A percentile compares a stretch with the other conserved stretches of the same genome.
phyloP scores from a whole-genome alignment of 1,140 invertebrate species.

The Centruroides vittatus region DNA sequence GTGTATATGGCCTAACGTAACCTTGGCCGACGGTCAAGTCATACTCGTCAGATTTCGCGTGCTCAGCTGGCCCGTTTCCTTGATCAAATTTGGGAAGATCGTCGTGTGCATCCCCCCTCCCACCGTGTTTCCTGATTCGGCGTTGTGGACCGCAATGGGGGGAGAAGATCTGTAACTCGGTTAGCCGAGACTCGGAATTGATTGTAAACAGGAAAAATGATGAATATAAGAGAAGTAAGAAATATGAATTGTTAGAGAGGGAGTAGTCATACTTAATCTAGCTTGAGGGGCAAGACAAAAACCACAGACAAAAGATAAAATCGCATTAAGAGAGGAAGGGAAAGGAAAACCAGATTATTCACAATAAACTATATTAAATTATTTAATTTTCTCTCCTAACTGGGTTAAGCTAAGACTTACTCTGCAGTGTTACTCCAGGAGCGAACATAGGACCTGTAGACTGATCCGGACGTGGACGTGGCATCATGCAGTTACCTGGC shows the following conservation, averaged over 20 bases:
- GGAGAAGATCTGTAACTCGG: constrained; percentile 7
- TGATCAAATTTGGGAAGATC: constrained; percentile 14
- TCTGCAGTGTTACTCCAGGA: constrained; percentile 12
- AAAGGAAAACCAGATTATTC: too few species aligned
- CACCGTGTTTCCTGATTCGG: constrained; percentile 1
- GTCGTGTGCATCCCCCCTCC: constrained; percentile 4
- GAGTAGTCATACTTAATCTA: neutral
- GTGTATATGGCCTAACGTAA: too few species aligned
- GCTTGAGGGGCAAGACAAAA: too few species aligned
- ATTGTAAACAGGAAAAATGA: constrained; percentile 17
- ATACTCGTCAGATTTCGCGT: too few species aligned
- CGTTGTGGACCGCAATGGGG: too few species aligned
- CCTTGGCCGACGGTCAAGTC: too few species aligned
- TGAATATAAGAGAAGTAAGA: constrained; percentile 13
- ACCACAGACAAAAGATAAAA: too few species aligned
- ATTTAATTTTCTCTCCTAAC: constrained; percentile 14
- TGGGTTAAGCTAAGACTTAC: constrained; percentile 11
- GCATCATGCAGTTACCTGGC: constrained; percentile 7
- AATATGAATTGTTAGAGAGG: constrained; percentile 11
- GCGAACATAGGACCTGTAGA: constrained; percentile 9
- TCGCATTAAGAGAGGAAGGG: too few species aligned
- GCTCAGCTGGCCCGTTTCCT: neutral
- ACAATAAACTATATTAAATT: constrained; percentile 8
- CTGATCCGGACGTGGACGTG: constrained; percentile 13
- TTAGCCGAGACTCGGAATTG: constrained; percentile 13